Evolutionary conservation across 2,888 invertebrate genomes (phyloP).

Genomic region (Pecten maximus): DNA sequence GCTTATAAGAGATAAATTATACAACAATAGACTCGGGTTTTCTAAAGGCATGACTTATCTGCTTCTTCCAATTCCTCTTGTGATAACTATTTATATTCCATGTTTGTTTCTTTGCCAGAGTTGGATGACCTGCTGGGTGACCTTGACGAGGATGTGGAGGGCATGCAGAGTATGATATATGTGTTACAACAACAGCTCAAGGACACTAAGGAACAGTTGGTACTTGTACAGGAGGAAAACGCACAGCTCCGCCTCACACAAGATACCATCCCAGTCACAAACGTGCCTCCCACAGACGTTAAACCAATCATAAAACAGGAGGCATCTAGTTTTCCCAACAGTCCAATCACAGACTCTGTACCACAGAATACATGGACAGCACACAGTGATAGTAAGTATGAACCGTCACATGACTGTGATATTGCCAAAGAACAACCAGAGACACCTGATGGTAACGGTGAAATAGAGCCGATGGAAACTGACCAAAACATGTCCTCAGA

Average conservation of each 20-base stretch:
- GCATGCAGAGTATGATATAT: slow-evolving; percentile 98
- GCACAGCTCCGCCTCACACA: slow-evolving; percentile 46
- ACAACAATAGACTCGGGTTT: background rate
- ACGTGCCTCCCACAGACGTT: slow-evolving; percentile 5
- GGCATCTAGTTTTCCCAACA: slow-evolving; percentile 18
- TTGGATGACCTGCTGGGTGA: slow-evolving; percentile 97
- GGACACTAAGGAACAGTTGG: slow-evolving; percentile 89
- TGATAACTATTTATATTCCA: background rate
- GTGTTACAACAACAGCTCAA: slow-evolving; percentile 96
- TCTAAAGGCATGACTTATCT: background rate
- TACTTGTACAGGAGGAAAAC: slow-evolving; percentile 86
- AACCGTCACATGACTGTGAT: slow-evolving; percentile 13
- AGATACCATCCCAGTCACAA: slow-evolving; percentile 11
- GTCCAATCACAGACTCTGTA: slow-evolving; percentile 25
- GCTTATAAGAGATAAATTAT: background rate
- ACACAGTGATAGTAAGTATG: slow-evolving; percentile 35
- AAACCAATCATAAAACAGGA: slow-evolving; percentile 24
- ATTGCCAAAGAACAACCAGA: slow-evolving; percentile 18
- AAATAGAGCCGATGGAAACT: background rate
- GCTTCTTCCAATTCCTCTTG: background rate
- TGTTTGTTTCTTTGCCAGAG: slow-evolving; percentile 85
- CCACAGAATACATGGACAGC: background rate
- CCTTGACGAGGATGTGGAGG: slow-evolving; percentile 98
- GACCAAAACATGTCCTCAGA: background rate
- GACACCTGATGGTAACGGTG: slow-evolving; percentile 19